Percentiles rank a stretch among this genome's conserved stretches.
Conservation (phyloP, 2,888 invertebrate species). For the Orgyia antiqua region DNA sequence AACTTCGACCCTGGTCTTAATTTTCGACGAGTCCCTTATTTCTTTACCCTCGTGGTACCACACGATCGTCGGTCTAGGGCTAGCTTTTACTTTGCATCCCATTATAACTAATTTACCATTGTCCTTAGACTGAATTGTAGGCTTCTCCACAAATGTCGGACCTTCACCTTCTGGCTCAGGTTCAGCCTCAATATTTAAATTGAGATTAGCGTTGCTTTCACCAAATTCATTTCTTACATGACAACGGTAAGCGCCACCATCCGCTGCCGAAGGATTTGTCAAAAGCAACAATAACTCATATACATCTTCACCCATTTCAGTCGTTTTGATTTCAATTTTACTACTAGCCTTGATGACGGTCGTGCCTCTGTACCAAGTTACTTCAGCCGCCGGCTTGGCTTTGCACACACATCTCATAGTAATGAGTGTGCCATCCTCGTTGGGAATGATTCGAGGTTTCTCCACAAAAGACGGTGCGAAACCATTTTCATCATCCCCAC, state of each 20-base stretch:
- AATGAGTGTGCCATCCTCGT: conserved; percentile 97
- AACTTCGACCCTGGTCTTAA: conserved; percentile 87
- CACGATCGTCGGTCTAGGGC: conserved; percentile 69
- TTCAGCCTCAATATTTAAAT: conserved; percentile 97
- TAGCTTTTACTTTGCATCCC: conserved; percentile 74
- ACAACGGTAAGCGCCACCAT: conserved; percentile 85
- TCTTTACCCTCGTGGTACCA: conserved; percentile 77
- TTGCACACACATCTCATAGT: conserved; percentile 98
- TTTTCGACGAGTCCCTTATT: conserved; percentile 89
- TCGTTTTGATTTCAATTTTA: conserved; percentile 89
- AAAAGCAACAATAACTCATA: conserved; percentile 88
- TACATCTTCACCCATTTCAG: conserved; percentile 87
- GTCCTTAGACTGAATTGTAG: conserved; percentile 88
- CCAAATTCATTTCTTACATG: conserved; percentile 97
- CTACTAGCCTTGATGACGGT: conserved; percentile 90
- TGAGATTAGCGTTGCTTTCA: conserved; percentile 97
- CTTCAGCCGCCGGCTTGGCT: conserved; percentile 95
- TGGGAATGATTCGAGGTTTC: conserved; percentile 99
- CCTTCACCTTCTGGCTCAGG: conserved; percentile 96
- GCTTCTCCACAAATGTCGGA: conserved; percentile 95
- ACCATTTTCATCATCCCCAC: conserved; percentile 94
- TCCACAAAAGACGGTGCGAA: conserved; percentile 98
- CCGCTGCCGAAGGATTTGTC: conserved; percentile 72
- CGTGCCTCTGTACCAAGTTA: conserved; percentile 96
- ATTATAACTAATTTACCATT: conserved; percentile 71